phyloP scores from a whole-genome alignment of 2,888 invertebrate genomes.

The Leptinotarsa rubiginosa region DNA sequence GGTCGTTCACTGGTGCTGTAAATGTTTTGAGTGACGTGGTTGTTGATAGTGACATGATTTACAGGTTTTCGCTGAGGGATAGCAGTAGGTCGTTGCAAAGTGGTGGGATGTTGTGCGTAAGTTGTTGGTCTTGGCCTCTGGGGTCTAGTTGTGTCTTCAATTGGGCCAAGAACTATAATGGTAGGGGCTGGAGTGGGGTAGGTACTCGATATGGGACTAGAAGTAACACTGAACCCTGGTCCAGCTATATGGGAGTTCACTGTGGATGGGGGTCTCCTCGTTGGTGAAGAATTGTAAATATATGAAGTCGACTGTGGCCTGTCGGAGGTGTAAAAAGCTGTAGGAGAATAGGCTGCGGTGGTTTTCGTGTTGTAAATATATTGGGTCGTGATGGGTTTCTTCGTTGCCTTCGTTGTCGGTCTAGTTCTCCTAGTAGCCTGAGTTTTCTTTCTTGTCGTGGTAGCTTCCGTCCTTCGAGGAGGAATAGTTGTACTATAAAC shows the following conservation, averaged over 20 bases:
- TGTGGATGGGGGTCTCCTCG: slow-evolving; percentile 48
- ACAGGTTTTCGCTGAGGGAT: slow-evolving; percentile 63
- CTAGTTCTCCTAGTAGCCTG: slow-evolving; percentile 61
- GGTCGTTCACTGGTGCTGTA: slow-evolving; percentile 70
- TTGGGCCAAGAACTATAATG: slow-evolving; percentile 71
- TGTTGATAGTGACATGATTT: slow-evolving; percentile 71
- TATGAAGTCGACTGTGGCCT: slow-evolving; percentile 66
- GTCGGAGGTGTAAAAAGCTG: slow-evolving; percentile 53
- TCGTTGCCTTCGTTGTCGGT: slow-evolving; percentile 59
- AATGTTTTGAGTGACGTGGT: slow-evolving; percentile 72
- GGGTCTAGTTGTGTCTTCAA: slow-evolving; percentile 54
- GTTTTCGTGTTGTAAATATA: slow-evolving; percentile 51
- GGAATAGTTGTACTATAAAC: slow-evolving; percentile 56
- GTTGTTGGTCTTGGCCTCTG: slow-evolving; percentile 47
- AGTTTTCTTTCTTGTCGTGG: slow-evolving; percentile 50
- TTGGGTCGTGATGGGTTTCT: slow-evolving; percentile 44
- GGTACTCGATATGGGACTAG: slow-evolving; percentile 48
- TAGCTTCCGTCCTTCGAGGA: slow-evolving; percentile 50
- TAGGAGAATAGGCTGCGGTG: slow-evolving; percentile 55
- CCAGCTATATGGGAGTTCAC: slow-evolving; percentile 55
- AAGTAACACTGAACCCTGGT: slow-evolving; percentile 56
- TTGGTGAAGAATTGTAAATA: slow-evolving; percentile 57
- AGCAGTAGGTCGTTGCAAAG: slow-evolving; percentile 47
- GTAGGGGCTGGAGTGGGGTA: slow-evolving; percentile 69
- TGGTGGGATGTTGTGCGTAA: slow-evolving; percentile 57